Conservation (phyloP, 2,113 vertebrate species). For the Prunella fulvescens region DNA sequence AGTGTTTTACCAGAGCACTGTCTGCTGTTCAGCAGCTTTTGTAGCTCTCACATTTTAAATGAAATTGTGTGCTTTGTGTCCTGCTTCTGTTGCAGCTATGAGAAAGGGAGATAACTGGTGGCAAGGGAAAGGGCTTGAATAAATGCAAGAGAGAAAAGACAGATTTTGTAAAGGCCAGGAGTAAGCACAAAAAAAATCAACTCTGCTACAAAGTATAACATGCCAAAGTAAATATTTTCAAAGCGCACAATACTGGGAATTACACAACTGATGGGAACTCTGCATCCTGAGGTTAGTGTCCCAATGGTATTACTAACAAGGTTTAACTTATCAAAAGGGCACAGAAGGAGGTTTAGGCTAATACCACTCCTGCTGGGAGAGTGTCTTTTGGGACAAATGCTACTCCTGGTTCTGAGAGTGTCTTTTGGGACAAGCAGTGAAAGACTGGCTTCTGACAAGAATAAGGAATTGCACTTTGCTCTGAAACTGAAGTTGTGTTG, state of each 20-base stretch:
- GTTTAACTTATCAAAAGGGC: not conserved
- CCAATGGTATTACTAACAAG: not conserved
- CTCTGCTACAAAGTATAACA: not conserved
- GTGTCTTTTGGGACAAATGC: not conserved
- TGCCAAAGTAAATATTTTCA: constrained; percentile 48
- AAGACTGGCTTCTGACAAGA: not conserved
- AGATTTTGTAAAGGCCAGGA: constrained; percentile 4
- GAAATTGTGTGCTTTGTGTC: not conserved
- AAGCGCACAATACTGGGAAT: constrained; percentile 35
- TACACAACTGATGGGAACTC: constrained; percentile 25
- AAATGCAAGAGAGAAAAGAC: constrained; percentile 4
- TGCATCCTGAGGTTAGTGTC: constrained; percentile 34
- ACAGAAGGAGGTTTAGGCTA: not conserved
- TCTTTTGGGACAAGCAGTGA: not conserved
- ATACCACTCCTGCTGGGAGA: not conserved
- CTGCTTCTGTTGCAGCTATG: constrained; percentile 12
- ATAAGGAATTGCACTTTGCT: not conserved
- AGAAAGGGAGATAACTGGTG: not conserved
- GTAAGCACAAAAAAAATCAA: not conserved
- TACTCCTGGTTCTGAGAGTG: not conserved
- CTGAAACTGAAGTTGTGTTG: not conserved
- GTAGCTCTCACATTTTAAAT: not conserved
- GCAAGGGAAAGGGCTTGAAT: not conserved
- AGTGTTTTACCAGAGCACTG: not conserved
- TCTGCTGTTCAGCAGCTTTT: not conserved